Percentiles rank a stretch among this genome's conserved stretches.
phyloP scores from a whole-genome alignment of 2,113 vertebrate genomes.

The Toxotes jaculatrix region DNA sequence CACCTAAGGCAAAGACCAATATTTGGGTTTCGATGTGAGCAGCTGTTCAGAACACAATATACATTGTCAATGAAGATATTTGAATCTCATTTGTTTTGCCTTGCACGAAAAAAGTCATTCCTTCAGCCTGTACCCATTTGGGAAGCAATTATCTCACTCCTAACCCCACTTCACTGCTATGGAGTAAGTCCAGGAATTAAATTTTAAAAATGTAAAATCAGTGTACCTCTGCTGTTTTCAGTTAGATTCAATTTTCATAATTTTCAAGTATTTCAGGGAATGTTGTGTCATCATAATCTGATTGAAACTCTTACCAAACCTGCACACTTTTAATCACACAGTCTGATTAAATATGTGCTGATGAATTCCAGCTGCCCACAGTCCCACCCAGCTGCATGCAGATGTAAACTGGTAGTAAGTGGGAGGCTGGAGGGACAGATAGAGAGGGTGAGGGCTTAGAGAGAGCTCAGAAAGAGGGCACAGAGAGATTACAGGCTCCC shows the following conservation, averaged over 20 bases:
- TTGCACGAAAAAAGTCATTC: slow-evolving; percentile 1
- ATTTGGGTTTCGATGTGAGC: background rate
- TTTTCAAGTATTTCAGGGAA: slow-evolving; percentile 12
- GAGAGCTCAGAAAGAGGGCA: slow-evolving; percentile 79
- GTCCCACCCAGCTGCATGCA: slow-evolving; percentile 66
- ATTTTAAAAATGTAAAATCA: slow-evolving; percentile 4
- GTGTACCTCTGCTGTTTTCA: background rate
- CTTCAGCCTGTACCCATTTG: slow-evolving; percentile 11
- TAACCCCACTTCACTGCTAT: slow-evolving; percentile 1
- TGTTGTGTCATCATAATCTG: background rate
- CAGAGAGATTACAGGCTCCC: slow-evolving; percentile 79
- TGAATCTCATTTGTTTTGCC: slow-evolving; percentile 19
- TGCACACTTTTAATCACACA: background rate
- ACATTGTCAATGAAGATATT: background rate
- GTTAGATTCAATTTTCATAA: background rate
- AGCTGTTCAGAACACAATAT: background rate
- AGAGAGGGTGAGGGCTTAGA: slow-evolving; percentile 63
- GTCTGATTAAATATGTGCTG: slow-evolving; percentile 49
- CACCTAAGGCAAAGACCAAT: slow-evolving; percentile 17
- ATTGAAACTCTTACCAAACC: slow-evolving; percentile 11
- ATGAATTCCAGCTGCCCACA: slow-evolving; percentile 14
- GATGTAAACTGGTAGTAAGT: slow-evolving; percentile 61
- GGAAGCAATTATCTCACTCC: slow-evolving; percentile 35
- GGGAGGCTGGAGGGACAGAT: slow-evolving; percentile 38
- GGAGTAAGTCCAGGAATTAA: background rate